A percentile compares a stretch with the other conserved stretches of the same genome.
Evolutionary conservation across 2,888 invertebrate genomes (phyloP).

Genomic region (Seira ritae): DNA sequence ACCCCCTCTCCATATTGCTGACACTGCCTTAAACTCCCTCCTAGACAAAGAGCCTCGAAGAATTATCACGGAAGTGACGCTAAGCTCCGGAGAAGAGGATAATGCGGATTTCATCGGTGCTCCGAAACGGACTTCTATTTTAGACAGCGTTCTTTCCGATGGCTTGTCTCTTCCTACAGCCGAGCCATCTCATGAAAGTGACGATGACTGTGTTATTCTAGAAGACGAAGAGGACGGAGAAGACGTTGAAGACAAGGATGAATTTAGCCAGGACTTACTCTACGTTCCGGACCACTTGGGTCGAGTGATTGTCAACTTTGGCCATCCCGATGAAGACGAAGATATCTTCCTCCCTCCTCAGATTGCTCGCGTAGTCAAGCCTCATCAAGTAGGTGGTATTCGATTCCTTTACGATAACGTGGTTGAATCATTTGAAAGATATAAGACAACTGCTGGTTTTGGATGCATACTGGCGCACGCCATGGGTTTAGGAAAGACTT

Average conservation of each 20-base stretch:
- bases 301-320: conserved; percentile 93
- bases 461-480: conserved; percentile 99
- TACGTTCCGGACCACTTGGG: conserved; percentile 95
- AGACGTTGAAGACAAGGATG: conserved; percentile 81
- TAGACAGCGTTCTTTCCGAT: no score
- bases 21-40: no score
- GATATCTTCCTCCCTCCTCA: conserved; percentile 94
- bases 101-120: conserved; percentile 32
- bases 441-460: conserved; percentile 90
- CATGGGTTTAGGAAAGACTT: conserved; percentile 99
- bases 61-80: no score
- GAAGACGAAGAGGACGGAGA: conserved; percentile 86
- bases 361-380: conserved; percentile 93
- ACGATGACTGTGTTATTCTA: conserved; percentile 90
- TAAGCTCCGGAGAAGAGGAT: conserved; percentile 65
- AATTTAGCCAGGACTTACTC: conserved; percentile 93
- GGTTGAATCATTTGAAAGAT: conserved; percentile 92
- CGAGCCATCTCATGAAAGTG: no score
- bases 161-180: no score
- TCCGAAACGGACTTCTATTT: not conserved
- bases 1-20: no score
- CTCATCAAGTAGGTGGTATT: conserved; percentile 98
- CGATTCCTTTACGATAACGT: conserved; percentile 97
- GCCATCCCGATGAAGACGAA: conserved; percentile 92
- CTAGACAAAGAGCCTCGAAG: no score